Conservation (phyloP, 2,797 vertebrate genomes). For the Myoxocephalus aenaeus region DNA sequence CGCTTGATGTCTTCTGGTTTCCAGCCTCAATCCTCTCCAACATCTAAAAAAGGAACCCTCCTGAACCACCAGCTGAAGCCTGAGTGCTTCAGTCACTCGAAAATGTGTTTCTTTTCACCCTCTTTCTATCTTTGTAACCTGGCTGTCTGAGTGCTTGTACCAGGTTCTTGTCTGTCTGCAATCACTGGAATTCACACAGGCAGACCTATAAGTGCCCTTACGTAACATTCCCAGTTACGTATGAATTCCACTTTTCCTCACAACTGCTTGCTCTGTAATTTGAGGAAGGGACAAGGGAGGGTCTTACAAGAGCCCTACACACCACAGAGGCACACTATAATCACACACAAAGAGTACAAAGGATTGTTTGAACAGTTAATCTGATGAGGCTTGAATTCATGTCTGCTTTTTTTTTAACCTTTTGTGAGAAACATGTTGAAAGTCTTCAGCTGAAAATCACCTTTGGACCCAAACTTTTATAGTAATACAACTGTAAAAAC, state of each 20-base stretch:
- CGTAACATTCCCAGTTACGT: constrained; percentile 63
- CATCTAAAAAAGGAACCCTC: constrained; percentile 18
- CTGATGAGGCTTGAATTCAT: neutral
- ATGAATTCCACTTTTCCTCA: constrained; percentile 58
- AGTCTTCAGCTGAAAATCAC: constrained; percentile 16
- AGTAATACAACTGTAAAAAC: too few species aligned
- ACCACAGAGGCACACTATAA: neutral
- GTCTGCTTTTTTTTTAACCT: neutral
- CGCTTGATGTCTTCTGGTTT: constrained; percentile 9
- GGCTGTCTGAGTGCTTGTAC: constrained; percentile 54
- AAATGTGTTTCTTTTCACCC: constrained; percentile 16
- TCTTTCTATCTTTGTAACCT: constrained; percentile 48
- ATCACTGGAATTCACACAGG: constrained; percentile 34
- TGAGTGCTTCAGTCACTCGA: constrained; percentile 25
- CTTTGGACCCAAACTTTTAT: constrained; percentile 42
- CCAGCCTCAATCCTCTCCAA: constrained; percentile 10
- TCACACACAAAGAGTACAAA: neutral
- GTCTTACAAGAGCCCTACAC: constrained; percentile 28
- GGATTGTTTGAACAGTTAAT: neutral
- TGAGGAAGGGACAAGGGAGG: constrained; percentile 53
- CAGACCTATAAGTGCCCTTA: constrained; percentile 65
- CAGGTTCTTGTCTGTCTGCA: constrained; percentile 37
- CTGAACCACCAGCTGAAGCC: constrained; percentile 23
- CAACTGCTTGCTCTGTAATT: constrained; percentile 49
- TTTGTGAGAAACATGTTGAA: neutral